Base-by-base conservation (phyloP, 2,113 vertebrate genomes). In the Cyphomyrus plagiostoma region DNA sequence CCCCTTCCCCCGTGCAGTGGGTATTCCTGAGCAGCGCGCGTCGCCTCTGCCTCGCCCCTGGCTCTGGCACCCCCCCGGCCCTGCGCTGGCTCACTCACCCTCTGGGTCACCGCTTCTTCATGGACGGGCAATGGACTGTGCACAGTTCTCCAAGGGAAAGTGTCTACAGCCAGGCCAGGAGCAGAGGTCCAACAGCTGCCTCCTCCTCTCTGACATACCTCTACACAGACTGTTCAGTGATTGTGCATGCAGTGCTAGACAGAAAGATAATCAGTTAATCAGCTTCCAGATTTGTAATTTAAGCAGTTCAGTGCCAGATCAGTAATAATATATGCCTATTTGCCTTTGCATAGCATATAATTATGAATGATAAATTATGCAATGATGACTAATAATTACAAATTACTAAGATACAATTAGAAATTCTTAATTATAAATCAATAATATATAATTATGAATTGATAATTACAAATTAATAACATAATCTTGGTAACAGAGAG, bases 51-150 rank as follows among this genome's bases (percentile, higher is more conserved):
- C 95, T 99, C 80, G 97, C 97, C 0, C 96, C 97, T 0, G 97
- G 97, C 0, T 97, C 97, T 89, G 96, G 97, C 0, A 96, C 97
- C 87, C 98, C 98, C 30, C 97, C 95, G 0, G 96, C 97, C 90
- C 97, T 98, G 96, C 98, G 98, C 95, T 99, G 98, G 98, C 96
- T 99, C 70, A 99, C 98, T 91, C 98, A 99, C 88, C 98, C 98
- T 0, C 95, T 97, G 84, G 98, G 98, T 49, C 98, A 98, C 90
- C 97, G 98, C 84, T 99, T 99, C 96, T 99, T 99, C 0, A 97
- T 99, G 49, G 97, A 98, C 0, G 98, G 98, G 0, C 97, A 98
- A 92, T 99, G 98, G 98, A 95, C 96, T 0, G 96, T 99, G 88
- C 95, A 97, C 91, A 97, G 96, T n/a, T 91, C 94, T 88, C 98